Evolutionary conservation across 2,888 invertebrate species (phyloP).

Genomic region (Fragum fragum): DNA sequence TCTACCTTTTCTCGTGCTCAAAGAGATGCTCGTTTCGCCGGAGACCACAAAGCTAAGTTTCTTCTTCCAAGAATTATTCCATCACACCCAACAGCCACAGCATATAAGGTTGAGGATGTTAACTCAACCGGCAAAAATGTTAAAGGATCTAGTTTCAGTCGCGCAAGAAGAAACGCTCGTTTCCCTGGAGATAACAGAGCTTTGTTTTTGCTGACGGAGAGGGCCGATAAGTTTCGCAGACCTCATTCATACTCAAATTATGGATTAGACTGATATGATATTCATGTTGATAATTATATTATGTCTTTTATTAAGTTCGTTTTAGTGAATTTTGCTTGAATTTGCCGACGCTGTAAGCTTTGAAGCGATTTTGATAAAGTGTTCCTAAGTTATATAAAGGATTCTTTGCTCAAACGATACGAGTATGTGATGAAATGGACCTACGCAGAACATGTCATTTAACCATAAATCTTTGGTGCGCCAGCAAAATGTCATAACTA

Average conservation of each 20-base stretch:
- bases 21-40: conserved; percentile 58
- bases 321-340: too few species aligned
- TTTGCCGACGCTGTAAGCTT: too few species aligned
- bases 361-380: too few species aligned
- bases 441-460: too few species aligned
- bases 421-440: too few species aligned
- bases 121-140: conserved; percentile 34
- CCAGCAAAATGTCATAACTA: too few species aligned
- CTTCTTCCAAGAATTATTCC: conserved; percentile 66
- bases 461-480: too few species aligned
- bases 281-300: too few species aligned
- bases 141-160: conserved; percentile 50
- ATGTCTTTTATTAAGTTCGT: too few species aligned
- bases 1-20: conserved; percentile 55
- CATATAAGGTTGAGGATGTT: conserved; percentile 54
- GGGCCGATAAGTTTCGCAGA: conserved; percentile 59
- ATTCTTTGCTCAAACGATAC: too few species aligned
- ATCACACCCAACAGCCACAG: conserved; percentile 61
- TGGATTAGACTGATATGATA: conserved; percentile 22
- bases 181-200: conserved; percentile 65
- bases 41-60: conserved; percentile 68
- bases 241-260: conserved; percentile 53
- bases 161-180: conserved; percentile 51
- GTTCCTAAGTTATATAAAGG: too few species aligned
- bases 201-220: conserved; percentile 60